Base-by-base conservation (phyloP, 2,888 invertebrate genomes). In the Sicus ferrugineus region DNA sequence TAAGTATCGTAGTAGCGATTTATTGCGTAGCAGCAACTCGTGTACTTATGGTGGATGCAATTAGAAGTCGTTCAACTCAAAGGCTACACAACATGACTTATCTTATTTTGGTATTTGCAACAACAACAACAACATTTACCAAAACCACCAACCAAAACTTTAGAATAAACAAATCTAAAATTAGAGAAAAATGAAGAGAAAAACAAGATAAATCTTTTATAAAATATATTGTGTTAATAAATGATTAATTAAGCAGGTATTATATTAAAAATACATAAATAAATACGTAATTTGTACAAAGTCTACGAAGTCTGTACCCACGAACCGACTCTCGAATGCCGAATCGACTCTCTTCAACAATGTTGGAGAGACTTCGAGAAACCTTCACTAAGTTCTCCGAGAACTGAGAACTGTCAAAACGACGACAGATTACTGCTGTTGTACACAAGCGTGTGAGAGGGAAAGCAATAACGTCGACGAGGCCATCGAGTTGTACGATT, bases 101-200 rank as follows among this genome's bases (percentile, higher is more conserved):
- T 70, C 69, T 66, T 50, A 54, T 67, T 52, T 70, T 66, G 66
- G 67, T 68, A 63, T 56, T 69, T 67, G 58, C 67, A 67, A 67
- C 67, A 67, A 67, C 67, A 67, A 67, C 50, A 63, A 73, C 69
- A 79, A 80, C 82, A 76, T 79, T 78, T 76, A 81, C 82, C 82
- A 82, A 80, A 81, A 82, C 81, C 81, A 81, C 80, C 81, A 82
- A 82, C 73, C 80, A 79, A 80, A 81, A 79, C 80, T 69, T 74
- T 79, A 80, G 77, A 81, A 80, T 74, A 73, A 74, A 73, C 70
- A 71, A 74, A 75, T 82, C 80, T 81, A 81, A 80, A 79, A 81
- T 82, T 81, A 81, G 81, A 81, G 79, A 81, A 80, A 81, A 72
- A 79, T 73, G 77, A 70, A 79, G 77, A 79, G 70, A 69, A 72